Evolutionary conservation across 2,113 vertebrate genomes (phyloP).

Genomic region (Camarhynchus parvulus): DNA sequence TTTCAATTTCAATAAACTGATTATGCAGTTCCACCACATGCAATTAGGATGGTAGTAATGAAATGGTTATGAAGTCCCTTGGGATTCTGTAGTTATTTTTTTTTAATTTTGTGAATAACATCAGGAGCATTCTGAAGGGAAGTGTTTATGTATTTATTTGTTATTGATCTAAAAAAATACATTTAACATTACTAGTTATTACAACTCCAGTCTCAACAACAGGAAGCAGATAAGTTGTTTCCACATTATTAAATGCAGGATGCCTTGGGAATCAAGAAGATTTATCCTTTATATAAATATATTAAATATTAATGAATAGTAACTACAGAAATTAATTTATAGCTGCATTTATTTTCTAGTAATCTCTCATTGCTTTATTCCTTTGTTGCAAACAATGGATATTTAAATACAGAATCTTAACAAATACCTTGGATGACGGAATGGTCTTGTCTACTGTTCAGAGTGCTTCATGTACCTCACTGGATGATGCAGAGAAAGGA

Average conservation of each 20-base stretch:
- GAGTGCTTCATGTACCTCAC: not conserved
- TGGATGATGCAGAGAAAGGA: not conserved
- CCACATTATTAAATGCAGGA: slow-evolving; percentile 77
- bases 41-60: slow-evolving; percentile 88
- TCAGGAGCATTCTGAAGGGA: slow-evolving; percentile 84
- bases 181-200: slow-evolving; percentile 91
- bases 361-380: slow-evolving; percentile 56
- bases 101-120: slow-evolving; percentile 93
- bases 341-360: slow-evolving; percentile 73
- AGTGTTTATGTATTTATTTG: slow-evolving; percentile 93
- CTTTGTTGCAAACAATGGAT: slow-evolving; percentile 41
- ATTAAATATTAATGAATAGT: slow-evolving; percentile 80
- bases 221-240: slow-evolving; percentile 73
- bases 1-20: slow-evolving; percentile 92
- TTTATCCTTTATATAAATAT: slow-evolving; percentile 75
- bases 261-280: slow-evolving; percentile 71
- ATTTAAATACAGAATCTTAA: slow-evolving; percentile 56
- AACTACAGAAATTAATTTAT: slow-evolving; percentile 79
- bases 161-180: slow-evolving; percentile 85
- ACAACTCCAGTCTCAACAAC: slow-evolving; percentile 82
- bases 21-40: slow-evolving; percentile 81
- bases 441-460: not conserved
- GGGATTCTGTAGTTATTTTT: slow-evolving; percentile 76
- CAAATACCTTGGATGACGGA: not conserved
- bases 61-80: slow-evolving; percentile 88